Base-by-base conservation (phyloP, 2,797 vertebrate genomes). In the Bucorvus abyssinicus region DNA sequence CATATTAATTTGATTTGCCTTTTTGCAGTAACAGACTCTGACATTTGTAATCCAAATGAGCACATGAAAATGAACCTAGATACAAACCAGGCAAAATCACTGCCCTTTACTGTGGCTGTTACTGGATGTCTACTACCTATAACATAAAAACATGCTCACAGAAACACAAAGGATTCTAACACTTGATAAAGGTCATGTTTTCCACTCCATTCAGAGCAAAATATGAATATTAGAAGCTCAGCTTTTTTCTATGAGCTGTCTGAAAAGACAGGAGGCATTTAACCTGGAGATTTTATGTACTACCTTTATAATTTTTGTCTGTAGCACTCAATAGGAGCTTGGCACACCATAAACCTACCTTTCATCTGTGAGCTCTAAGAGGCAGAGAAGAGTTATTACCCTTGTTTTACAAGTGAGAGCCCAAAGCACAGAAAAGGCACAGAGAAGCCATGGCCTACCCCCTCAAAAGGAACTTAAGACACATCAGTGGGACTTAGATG, bases 31-130 rank as follows among this genome's bases (percentile, higher is more conserved):
- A 69, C 47, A 81, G 74, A 50, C 26, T 68, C 70, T 67, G 84
- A 93, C 80, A 93, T 93, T 93, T 95, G 86, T 92, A 95, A 87
- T 83, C 78, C 75, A 94, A 93, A 95, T 64, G 70, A 96, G 55
- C 87, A 87, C 47, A 60, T 15, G 36, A 85, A 96, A 95, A 89
- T 34, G 26, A 90, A 90, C 56, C 27, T 65, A 68, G 49, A 76
- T 81, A 91, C 80, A 96, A 93, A 96, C 23, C 34, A 96, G 59
- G 44, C 70, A 89, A 96, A 96, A 90, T 84, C 67, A 63, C 5
- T 95, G 74, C 87, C 91, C 74, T 97, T 96, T 91, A 74, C 47
- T 70, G 17, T 40, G 50, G 32, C 29, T 57, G 22, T 55, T 94
- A 79, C 23, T 80, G 59, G 15, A 84, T 82, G 52, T 93, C 56